A percentile compares a stretch with the other conserved stretches of the same genome.
Conservation (phyloP, 2,888 invertebrate species). For the Norana najaformis region DNA sequence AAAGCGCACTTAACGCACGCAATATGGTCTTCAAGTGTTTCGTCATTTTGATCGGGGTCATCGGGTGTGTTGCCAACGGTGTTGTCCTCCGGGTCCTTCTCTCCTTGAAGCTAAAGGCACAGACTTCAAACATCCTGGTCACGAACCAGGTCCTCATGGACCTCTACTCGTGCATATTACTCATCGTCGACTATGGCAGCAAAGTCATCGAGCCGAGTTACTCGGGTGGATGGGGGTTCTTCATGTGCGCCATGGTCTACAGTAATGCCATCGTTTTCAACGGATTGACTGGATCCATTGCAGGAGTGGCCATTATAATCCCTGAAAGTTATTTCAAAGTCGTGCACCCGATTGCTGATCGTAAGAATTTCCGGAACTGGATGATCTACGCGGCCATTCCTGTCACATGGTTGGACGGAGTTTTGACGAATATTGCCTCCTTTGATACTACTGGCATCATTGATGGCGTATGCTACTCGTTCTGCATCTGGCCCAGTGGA, state of each 20-base stretch:
- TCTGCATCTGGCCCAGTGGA: background rate
- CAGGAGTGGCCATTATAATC: background rate
- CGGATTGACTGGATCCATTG: slow-evolving; percentile 13
- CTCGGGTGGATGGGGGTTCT: background rate
- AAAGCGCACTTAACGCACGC: no score
- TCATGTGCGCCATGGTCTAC: background rate
- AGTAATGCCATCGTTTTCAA: background rate
- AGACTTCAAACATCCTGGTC: background rate
- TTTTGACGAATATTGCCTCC: background rate
- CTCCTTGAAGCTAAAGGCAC: background rate
- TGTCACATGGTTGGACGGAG: background rate
- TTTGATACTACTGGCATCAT: background rate
- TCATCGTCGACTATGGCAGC: background rate
- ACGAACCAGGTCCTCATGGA: slow-evolving; percentile 16
- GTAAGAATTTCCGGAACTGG: slow-evolving; percentile 21
- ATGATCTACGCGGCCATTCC: slow-evolving; percentile 1
- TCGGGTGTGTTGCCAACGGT: background rate
- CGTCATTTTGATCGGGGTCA: slow-evolving; percentile 4
- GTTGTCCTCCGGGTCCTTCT: background rate
- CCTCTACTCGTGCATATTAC: background rate
- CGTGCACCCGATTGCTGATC: slow-evolving; percentile 17
- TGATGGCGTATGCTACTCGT: background rate
- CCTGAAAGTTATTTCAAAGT: background rate
- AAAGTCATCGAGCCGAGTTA: no score
- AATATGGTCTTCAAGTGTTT: background rate